These are phyloP conservation scores for Clarias platycephalus DNA, from an alignment of 2,797 vertebrate genomes.

Conservation along the genomic window DNA sequence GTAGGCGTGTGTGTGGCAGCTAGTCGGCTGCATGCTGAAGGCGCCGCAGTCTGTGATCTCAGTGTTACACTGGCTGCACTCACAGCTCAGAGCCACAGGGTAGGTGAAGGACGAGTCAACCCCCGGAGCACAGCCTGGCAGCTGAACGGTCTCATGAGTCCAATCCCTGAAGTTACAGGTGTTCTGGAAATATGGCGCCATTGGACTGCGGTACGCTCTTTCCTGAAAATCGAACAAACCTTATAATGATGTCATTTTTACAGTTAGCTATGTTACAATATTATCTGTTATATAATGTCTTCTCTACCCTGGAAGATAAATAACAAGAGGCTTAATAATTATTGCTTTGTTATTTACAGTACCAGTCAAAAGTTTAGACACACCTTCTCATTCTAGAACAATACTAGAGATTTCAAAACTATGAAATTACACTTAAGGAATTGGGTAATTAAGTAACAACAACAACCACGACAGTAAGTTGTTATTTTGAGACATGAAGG, in stretches of 20 bases:
- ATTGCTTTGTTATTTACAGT: too few species aligned
- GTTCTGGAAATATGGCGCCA: conserved; percentile 66
- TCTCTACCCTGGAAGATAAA: background rate
- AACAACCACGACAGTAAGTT: too few species aligned
- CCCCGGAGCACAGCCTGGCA: conserved; percentile 77
- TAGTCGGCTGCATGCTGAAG: conserved; percentile 67
- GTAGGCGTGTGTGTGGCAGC: conserved; percentile 65
- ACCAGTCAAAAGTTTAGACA: too few species aligned
- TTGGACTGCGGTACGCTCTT: conserved; percentile 72
- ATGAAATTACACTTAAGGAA: too few species aligned
- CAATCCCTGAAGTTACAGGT: conserved; percentile 83
- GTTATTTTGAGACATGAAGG: too few species aligned
- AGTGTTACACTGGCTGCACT: conserved; percentile 77
- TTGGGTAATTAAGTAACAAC: too few species aligned
- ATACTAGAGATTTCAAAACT: too few species aligned
- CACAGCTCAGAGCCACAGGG: conserved; percentile 83
- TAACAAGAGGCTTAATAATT: background rate
- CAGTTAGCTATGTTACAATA: background rate
- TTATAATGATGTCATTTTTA: background rate
- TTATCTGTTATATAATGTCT: background rate
- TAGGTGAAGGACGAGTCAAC: conserved; percentile 76
- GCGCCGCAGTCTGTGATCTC: conserved; percentile 79
- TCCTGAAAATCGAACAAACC: conserved; percentile 70
- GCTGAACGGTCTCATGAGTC: conserved; percentile 77
- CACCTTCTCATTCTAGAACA: too few species aligned